These are phyloP conservation scores for Notothenia coriiceps DNA, from an alignment of 2,113 vertebrate genomes.

Conservation along the genomic window DNA sequence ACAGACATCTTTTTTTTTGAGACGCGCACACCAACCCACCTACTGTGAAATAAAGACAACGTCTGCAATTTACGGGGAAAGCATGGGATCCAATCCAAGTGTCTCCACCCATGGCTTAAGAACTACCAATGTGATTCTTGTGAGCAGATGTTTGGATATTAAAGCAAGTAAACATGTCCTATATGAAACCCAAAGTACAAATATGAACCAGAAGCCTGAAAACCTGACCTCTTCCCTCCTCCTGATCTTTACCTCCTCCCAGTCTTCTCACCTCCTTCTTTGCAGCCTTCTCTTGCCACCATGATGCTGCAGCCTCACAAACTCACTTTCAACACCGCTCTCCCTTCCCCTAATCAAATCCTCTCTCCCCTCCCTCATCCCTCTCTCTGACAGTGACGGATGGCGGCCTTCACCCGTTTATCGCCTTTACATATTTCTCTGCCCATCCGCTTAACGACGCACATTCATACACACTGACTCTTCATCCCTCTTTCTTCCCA, in stretches of 20 bases:
- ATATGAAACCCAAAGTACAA: no score
- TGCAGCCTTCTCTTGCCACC: conserved; percentile 12
- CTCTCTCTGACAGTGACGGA: conserved; percentile 72
- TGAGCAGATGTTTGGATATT: no score
- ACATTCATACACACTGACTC: conserved; percentile 54
- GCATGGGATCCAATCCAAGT: no score
- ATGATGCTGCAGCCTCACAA: conserved; percentile 18
- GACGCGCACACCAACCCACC: background rate
- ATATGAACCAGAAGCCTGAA: no score
- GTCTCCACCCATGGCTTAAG: no score
- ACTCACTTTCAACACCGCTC: conserved; percentile 52
- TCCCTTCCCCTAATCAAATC: conserved; percentile 67
- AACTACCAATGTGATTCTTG: no score
- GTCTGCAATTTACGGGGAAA: no score
- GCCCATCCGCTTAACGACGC: conserved; percentile 71
- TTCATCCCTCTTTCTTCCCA: conserved; percentile 32
- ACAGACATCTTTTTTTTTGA: conserved; percentile 7
- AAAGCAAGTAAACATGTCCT: no score
- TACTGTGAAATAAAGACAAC: no score
- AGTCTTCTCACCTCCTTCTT: background rate
- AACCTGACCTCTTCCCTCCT: background rate
- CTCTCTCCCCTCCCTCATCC: conserved; percentile 53
- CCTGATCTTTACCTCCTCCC: conserved; percentile 5
- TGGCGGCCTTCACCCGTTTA: conserved; percentile 75
- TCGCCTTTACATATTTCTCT: conserved; percentile 78